phyloP scores from a whole-genome alignment of 2,888 invertebrate species.

The Crioceris asparagi region DNA sequence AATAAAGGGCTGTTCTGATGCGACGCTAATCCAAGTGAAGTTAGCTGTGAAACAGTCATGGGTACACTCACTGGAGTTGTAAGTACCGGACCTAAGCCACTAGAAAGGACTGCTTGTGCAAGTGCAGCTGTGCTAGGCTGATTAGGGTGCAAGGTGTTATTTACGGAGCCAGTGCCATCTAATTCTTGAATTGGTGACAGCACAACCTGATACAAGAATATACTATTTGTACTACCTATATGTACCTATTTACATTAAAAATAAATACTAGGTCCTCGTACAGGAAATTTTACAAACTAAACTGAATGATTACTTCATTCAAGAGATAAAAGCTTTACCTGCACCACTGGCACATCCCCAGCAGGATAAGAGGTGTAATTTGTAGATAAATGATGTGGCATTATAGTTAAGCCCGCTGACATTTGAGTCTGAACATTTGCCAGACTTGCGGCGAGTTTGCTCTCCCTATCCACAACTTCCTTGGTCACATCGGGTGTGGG shows the following conservation, averaged over 20 bases:
- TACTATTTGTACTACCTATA: neutral
- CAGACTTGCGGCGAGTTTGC: conserved; percentile 41
- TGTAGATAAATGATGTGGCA: conserved; percentile 47
- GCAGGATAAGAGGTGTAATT: conserved; percentile 37
- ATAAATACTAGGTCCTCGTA: too few relatives aligned
- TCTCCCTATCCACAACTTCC: conserved; percentile 63
- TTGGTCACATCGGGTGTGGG: conserved; percentile 82
- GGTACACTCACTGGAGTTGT: conserved; percentile 41
- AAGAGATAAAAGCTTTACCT: too few relatives aligned
- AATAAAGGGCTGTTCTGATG: conserved; percentile 41
- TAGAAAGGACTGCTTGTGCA: conserved; percentile 67
- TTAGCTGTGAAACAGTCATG: conserved; percentile 51
- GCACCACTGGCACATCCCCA: conserved; percentile 61
- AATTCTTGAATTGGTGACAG: conserved; percentile 77
- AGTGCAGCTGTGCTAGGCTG: conserved; percentile 66
- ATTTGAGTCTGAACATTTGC: conserved; percentile 33
- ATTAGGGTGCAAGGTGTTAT: conserved; percentile 59
- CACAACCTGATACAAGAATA: conserved; percentile 47
- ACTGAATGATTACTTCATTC: too few relatives aligned
- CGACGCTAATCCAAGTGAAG: conserved; percentile 40
- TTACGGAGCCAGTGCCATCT: conserved; percentile 60
- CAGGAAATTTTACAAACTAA: too few relatives aligned
- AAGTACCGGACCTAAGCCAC: conserved; percentile 42
- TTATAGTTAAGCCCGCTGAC: conserved; percentile 44
- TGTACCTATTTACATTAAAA: neutral